Evolutionary conservation across 2,113 vertebrate species (phyloP), one percentile per base, ranked within the genome.

Genomic region (Eclectus roratus): DNA sequence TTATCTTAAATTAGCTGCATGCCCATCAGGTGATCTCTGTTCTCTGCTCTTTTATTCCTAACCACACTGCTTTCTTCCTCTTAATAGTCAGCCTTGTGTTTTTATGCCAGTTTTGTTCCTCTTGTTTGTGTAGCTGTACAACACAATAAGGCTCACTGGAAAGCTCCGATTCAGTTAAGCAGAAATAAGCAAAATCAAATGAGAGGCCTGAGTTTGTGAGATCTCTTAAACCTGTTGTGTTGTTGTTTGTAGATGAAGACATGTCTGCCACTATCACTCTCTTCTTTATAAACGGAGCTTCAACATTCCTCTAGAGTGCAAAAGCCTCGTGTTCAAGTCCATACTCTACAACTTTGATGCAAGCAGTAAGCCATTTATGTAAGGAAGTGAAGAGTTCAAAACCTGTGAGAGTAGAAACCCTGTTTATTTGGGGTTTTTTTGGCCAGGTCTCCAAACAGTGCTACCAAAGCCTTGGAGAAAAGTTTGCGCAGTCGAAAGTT

Each of bases 1-100:
- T 66, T 85, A n/a, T 71, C 50, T 88, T 84, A 91, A 91, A 82
- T 86, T 80, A 78, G 47, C 35, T 81, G 6, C 63, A 37, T 60
- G 49, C 41, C 24, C 81, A 56, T 82, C 73, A 58, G 41, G 41
- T 65, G 49, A 81, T 85, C 61, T 76, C 56, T 89, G 43, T 61
- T 80, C 77, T 81, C 68, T 60, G 31, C 61, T 55, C 14, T 24
- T 91, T 87, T 56, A 52, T 61, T 95, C 72, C 77, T 84, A 37
- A 17, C 28, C 44, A 44, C 17, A 24, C 9, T 35, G 12, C 27
- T 81, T 39, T 55, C 41, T 83, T 76, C 49, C 58, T 79, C 37
- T 50, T n/a, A 28, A 72, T 11, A 49, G 37, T 56, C 44, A 80
- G 23, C 16, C 41, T 80, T 0, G 0, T 37, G 17, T 29, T 91